A percentile compares a stretch with the other conserved stretches of the same genome.
phyloP scores from a whole-genome alignment of 2,113 vertebrate genomes.

The Ondatra zibethicus region DNA sequence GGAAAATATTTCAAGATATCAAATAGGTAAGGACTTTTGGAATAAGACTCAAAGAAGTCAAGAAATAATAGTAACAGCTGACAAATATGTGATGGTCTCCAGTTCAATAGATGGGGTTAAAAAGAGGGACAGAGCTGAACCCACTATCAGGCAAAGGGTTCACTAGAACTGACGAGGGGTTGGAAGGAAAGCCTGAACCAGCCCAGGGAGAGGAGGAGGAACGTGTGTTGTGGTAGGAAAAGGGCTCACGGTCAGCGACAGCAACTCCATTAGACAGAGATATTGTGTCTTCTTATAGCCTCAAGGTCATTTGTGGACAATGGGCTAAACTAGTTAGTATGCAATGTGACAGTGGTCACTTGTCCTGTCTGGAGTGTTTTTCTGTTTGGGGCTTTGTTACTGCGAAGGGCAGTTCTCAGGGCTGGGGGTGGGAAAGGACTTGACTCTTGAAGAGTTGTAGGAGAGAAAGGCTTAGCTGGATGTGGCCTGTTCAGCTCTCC shows the following conservation, averaged over 20 bases:
- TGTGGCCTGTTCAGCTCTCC: background rate
- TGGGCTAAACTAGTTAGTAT: background rate
- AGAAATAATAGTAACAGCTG: background rate
- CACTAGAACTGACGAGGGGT: background rate
- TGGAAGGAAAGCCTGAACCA: background rate
- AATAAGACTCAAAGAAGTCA: background rate
- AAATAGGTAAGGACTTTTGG: background rate
- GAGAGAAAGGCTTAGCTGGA: background rate
- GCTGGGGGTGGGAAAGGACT: background rate
- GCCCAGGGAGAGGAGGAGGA: background rate
- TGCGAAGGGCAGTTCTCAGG: background rate
- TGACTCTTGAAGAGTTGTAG: background rate
- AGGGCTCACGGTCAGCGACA: background rate
- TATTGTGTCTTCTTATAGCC: background rate
- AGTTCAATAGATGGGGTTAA: background rate
- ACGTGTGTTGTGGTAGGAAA: background rate
- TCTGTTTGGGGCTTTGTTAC: background rate
- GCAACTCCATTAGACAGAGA: background rate
- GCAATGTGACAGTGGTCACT: background rate
- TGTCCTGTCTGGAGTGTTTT: background rate
- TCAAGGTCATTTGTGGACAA: background rate
- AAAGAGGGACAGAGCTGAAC: background rate
- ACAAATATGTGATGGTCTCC: background rate
- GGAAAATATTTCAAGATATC: background rate
- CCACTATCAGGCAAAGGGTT: background rate